Percentiles rank a stretch among this genome's conserved stretches.
Evolutionary conservation across 2,797 vertebrate genomes (phyloP).

Genomic region (Sternotherus odoratus): DNA sequence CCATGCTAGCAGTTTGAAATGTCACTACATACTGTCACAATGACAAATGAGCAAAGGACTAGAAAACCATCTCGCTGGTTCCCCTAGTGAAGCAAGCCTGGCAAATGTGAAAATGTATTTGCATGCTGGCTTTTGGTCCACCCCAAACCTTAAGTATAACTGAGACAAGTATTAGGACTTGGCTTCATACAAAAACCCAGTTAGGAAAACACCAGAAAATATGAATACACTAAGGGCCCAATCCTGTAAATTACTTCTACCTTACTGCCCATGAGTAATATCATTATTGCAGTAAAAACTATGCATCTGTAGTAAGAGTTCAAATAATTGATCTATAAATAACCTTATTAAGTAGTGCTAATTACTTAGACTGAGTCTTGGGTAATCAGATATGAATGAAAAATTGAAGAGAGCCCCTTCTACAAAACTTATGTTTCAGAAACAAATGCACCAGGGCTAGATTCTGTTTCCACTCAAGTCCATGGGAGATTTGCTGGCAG

Average conservation of each 20-base stretch:
- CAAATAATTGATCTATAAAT: not conserved
- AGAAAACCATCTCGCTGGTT: slow-evolving; percentile 43
- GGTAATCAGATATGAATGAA: not conserved
- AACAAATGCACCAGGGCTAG: not conserved
- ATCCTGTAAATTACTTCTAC: not conserved
- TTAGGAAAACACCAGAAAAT: not conserved
- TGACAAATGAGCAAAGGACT: slow-evolving; percentile 77
- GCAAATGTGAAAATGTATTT: slow-evolving; percentile 37
- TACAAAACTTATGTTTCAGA: not conserved
- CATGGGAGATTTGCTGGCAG: not conserved
- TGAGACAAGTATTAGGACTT: not conserved
- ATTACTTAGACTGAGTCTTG: not conserved
- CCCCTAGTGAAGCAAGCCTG: slow-evolving; percentile 10
- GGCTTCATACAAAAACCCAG: fast-evolving
- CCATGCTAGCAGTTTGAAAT: slow-evolving; percentile 74
- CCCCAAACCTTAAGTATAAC: not conserved
- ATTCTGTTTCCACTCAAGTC: not conserved
- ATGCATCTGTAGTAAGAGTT: not conserved
- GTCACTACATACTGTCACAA: slow-evolving; percentile 69
- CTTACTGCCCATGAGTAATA: not conserved
- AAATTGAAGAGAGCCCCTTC: not conserved
- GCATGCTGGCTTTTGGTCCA: not conserved
- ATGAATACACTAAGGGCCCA: not conserved
- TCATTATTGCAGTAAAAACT: not conserved
- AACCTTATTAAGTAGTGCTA: not conserved